These are phyloP conservation scores for Myrmecobius fasciatus DNA, from an alignment of 2,113 vertebrate species.

Conservation along the genomic window DNA sequence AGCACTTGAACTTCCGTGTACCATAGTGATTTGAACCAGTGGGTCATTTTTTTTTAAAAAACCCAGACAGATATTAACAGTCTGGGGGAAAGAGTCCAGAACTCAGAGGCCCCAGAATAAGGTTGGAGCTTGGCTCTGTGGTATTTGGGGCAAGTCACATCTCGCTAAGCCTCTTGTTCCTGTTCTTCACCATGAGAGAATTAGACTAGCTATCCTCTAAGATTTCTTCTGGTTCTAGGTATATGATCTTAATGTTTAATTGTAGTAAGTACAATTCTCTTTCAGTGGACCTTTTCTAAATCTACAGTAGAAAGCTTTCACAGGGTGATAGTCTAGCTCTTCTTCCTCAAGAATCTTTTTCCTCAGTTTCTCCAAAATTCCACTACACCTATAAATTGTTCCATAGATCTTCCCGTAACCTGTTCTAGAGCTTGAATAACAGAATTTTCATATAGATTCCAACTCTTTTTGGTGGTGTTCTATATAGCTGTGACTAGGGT, in stretches of 20 bases:
- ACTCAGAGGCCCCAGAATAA: not conserved
- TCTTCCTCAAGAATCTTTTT: not conserved
- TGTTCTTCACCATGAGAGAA: not conserved
- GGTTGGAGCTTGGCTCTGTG: not conserved
- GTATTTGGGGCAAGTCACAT: not conserved
- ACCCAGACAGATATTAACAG: not conserved
- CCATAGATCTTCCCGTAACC: not conserved
- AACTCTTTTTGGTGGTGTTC: not conserved
- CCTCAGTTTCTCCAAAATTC: not conserved
- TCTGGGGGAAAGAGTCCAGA: not conserved
- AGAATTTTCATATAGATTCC: not conserved
- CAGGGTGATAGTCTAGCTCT: not conserved
- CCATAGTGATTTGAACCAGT: not conserved
- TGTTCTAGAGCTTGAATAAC: not conserved
- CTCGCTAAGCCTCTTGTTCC: not conserved
- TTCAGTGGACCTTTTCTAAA: not conserved
- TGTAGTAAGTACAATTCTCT: not conserved
- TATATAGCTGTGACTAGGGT: not conserved
- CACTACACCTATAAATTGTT: not conserved
- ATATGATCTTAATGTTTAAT: not conserved
- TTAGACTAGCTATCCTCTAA: not conserved
- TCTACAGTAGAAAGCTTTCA: not conserved
- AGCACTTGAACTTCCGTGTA: constrained; percentile 2
- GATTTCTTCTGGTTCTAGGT: not conserved
- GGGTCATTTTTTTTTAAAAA: not conserved